Conservation (phyloP, 2,113 vertebrate genomes). For the Esox niger region DNA sequence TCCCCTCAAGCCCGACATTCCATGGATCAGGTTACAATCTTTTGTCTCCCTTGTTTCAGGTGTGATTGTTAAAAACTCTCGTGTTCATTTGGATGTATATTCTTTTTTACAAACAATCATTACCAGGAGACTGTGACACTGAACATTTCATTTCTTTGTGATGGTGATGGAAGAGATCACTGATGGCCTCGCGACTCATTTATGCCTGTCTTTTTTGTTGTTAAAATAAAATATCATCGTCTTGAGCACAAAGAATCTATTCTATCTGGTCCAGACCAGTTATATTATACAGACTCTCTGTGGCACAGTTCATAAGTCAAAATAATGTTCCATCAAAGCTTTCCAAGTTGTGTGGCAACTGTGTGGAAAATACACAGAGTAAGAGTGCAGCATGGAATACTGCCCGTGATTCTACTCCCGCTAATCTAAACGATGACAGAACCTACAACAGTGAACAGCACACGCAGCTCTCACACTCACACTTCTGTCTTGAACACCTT, state of each 20-base stretch:
- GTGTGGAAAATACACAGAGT: background rate
- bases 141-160: no score
- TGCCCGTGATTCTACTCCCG: background rate
- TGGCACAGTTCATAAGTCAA: constrained; percentile 10
- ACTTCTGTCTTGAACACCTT: constrained; percentile 1
- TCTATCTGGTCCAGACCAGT: constrained; percentile 37
- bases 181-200: no score
- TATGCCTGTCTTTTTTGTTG: constrained; percentile 22
- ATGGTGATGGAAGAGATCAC: no score
- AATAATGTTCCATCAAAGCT: background rate
- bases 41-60: constrained; percentile 58
- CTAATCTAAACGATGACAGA: background rate
- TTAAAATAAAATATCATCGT: constrained; percentile 21
- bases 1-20: constrained; percentile 60
- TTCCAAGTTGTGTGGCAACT: background rate
- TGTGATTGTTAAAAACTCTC: constrained; percentile 22
- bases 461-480: background rate
- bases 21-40: constrained; percentile 62
- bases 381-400: background rate
- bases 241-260: constrained; percentile 47
- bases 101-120: no score
- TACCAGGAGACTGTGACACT: no score
- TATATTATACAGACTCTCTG: constrained; percentile 41
- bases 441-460: no score
- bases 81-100: no score